phyloP scores from a whole-genome alignment of 2,113 vertebrate species.

The Campylomormyrus tamandua region DNA sequence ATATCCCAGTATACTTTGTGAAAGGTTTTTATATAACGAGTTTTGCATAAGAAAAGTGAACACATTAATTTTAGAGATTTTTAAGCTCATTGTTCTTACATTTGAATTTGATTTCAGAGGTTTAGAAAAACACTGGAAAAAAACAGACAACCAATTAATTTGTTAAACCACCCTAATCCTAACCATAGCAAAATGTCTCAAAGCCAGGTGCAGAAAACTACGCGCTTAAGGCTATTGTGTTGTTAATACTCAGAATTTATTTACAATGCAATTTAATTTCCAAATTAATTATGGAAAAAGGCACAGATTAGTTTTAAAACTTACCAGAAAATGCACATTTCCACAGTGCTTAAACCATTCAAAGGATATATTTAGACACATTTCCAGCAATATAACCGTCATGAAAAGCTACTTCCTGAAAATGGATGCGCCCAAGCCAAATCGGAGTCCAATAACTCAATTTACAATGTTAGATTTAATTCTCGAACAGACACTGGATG shows the following conservation, averaged over 20 bases:
- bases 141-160: constrained; percentile 11
- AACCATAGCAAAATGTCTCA: constrained; percentile 4
- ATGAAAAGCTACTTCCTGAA: constrained; percentile 6
- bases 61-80: not conserved
- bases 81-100: not conserved
- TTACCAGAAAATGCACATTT: constrained; percentile 10
- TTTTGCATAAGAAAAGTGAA: not conserved
- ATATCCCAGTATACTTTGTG: not conserved
- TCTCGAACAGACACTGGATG: not conserved
- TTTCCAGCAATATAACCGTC: not conserved
- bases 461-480: not conserved
- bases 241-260: not conserved
- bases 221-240: not conserved
- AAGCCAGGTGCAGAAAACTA: not conserved
- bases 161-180: constrained; percentile 2
- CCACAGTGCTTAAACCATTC: not conserved
- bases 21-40: not conserved
- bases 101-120: constrained; percentile 9
- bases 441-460: not conserved
- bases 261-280: constrained; percentile 6
- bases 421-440: not conserved
- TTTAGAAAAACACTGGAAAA: not conserved
- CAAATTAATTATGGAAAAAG: constrained; percentile 13
- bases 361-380: not conserved
- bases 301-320: constrained; percentile 4